phyloP scores from a whole-genome alignment of 2,888 invertebrate genomes.

The Byasa hedistus region DNA sequence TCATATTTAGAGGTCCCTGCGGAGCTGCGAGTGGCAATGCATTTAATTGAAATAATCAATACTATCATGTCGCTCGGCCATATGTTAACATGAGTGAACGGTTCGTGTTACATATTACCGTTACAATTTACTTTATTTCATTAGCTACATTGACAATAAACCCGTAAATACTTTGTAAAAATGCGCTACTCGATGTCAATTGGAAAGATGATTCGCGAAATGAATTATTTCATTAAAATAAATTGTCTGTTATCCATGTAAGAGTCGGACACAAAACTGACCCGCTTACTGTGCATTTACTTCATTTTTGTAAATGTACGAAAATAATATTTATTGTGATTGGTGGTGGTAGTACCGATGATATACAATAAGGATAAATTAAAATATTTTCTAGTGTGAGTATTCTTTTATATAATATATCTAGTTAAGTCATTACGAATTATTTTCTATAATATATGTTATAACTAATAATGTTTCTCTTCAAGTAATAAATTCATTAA shows the following conservation, averaged over 20 bases:
- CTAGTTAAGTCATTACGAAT: neutral
- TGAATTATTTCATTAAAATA: neutral
- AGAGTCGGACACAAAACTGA: neutral
- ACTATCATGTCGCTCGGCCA: slow-evolving; percentile 57
- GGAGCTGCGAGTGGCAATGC: slow-evolving; percentile 40
- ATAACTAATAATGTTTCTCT: neutral
- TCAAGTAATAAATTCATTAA: too few species aligned
- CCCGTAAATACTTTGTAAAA: slow-evolving; percentile 18
- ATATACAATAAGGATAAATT: neutral
- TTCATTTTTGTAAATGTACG: neutral
- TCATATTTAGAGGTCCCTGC: slow-evolving; percentile 49
- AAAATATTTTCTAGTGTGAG: neutral
- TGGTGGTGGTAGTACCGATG: neutral
- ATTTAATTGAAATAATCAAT: slow-evolving; percentile 57
- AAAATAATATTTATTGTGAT: neutral
- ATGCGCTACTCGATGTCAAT: slow-evolving; percentile 2
- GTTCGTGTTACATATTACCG: slow-evolving; percentile 59
- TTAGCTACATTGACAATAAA: neutral
- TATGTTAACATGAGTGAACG: slow-evolving; percentile 71
- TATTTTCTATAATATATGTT: neutral
- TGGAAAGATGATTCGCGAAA: neutral
- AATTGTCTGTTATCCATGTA: neutral
- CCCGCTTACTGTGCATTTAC: neutral
- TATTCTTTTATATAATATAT: neutral
- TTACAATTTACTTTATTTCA: slow-evolving; percentile 51